These are phyloP conservation scores for Liasis olivaceus DNA, from an alignment of 2,797 vertebrate genomes.

Conservation along the genomic window DNA sequence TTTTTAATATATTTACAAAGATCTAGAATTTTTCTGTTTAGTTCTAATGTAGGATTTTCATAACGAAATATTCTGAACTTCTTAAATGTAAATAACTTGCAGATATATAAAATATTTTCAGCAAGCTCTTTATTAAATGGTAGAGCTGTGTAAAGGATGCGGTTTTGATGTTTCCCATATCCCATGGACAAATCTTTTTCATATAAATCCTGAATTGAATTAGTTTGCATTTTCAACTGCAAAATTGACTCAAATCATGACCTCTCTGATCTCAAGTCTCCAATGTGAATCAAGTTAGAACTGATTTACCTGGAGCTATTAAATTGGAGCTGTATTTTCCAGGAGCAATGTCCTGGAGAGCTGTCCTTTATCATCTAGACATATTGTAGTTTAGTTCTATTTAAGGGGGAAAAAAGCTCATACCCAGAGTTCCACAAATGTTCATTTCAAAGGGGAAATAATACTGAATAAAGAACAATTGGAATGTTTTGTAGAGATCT, in stretches of 20 bases:
- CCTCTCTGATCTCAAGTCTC: neutral
- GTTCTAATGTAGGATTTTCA: neutral
- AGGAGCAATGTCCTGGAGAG: neutral
- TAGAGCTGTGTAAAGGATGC: neutral
- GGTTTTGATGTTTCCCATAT: neutral
- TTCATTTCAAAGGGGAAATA: conserved; percentile 22
- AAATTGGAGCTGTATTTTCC: neutral
- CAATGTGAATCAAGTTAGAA: neutral
- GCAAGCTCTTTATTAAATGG: neutral
- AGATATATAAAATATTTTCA: neutral
- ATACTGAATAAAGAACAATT: neutral
- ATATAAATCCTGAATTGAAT: neutral
- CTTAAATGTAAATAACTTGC: neutral
- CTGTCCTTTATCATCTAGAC: neutral
- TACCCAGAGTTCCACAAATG: neutral
- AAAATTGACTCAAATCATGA: neutral
- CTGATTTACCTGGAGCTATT: neutral
- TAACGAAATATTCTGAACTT: accelerated
- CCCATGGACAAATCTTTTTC: neutral
- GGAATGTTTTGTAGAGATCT: neutral
- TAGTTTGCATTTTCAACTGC: neutral
- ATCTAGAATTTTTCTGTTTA: neutral
- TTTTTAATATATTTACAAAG: neutral
- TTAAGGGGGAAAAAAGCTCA: neutral
- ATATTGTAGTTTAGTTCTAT: neutral